phyloP scores from a whole-genome alignment of 2,797 vertebrate genomes.

The Picus viridis region DNA sequence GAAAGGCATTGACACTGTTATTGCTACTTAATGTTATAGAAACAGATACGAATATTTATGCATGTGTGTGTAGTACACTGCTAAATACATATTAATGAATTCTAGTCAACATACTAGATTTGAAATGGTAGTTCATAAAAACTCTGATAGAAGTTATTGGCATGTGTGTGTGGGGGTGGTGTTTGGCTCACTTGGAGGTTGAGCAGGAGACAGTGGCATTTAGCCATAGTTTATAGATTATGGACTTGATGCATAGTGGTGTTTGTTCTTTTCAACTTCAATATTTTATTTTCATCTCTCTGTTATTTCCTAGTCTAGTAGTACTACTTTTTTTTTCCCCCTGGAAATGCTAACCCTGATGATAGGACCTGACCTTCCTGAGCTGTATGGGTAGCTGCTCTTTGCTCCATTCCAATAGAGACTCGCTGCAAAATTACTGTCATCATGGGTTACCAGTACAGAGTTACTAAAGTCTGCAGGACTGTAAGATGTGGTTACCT shows the following conservation, averaged over 20 bases:
- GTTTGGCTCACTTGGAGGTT: not conserved
- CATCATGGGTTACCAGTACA: not conserved
- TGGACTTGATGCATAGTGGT: not conserved
- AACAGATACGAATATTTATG: not conserved
- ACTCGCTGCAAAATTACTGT: not conserved
- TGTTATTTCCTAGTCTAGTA: not conserved
- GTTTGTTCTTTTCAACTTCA: constrained; percentile 8
- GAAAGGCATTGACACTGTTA: not conserved
- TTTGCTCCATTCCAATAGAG: not conserved
- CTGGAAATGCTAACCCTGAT: not conserved
- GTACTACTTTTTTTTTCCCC: fast-evolving
- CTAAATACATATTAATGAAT: not conserved
- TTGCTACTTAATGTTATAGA: not conserved
- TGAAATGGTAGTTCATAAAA: not conserved
- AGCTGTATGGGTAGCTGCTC: not conserved
- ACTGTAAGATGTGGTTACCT: not conserved
- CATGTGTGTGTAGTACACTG: not conserved
- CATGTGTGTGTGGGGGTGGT: not conserved
- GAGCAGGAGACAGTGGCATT: not conserved
- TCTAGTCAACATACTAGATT: not conserved
- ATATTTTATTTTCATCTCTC: constrained; percentile 3
- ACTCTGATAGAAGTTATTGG: not conserved
- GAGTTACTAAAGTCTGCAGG: not conserved
- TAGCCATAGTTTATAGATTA: not conserved
- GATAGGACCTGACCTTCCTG: not conserved